Evolutionary conservation across 1,140 invertebrate species (phyloP).

Genomic region (Listronotus bonariensis): DNA sequence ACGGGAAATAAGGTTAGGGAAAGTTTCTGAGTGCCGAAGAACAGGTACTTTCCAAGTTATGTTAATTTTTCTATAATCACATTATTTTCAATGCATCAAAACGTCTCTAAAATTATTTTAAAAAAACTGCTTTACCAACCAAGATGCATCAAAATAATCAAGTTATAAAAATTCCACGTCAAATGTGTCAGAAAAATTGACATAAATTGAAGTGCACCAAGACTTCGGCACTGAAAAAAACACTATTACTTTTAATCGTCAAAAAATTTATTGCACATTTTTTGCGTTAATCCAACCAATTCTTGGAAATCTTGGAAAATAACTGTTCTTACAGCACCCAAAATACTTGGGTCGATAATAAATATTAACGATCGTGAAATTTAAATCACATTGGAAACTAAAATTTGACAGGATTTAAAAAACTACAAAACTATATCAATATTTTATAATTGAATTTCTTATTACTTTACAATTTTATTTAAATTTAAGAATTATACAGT

Average conservation of each 20-base stretch:
- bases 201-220: constrained; percentile 57
- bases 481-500: too few relatives aligned
- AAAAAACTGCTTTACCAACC: neutral
- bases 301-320: constrained; percentile 54
- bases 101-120: constrained; percentile 1
- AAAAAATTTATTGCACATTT: constrained; percentile 54
- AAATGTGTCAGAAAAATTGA: constrained; percentile 52
- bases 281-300: constrained; percentile 18
- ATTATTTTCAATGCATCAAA: constrained; percentile 49
- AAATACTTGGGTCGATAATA: constrained; percentile 8
- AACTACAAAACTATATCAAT: too few relatives aligned
- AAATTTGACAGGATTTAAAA: too few relatives aligned
- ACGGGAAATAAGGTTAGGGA: constrained; percentile 49
- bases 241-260: constrained; percentile 41
- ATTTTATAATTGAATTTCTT: too few relatives aligned
- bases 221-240: constrained; percentile 56
- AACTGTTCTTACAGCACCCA: constrained; percentile 56
- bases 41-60: constrained; percentile 68
- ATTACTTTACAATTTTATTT: too few relatives aligned
- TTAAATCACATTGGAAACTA: too few relatives aligned
- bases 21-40: constrained; percentile 71
- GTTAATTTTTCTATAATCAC: constrained; percentile 53
- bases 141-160: constrained; percentile 44
- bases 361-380: neutral
- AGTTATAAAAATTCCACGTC: constrained; percentile 17